Evolutionary conservation across 1,140 invertebrate species (phyloP), one percentile per base, ranked within the genome.

Genomic region (Zaprionus davidi): DNA sequence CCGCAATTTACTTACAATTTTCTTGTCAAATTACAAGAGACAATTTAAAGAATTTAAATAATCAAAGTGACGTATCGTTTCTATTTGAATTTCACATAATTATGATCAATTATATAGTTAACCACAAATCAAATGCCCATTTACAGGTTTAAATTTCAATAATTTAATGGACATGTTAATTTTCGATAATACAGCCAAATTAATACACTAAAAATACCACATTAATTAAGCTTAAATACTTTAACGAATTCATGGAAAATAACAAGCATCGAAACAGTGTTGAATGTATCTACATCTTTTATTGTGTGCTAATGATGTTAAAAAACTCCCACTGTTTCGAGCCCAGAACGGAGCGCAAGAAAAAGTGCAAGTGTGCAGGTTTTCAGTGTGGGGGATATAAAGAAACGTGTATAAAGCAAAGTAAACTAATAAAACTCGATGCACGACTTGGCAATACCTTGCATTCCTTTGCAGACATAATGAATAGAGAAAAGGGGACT

Each of bases 251-350:
- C 83, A 71, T 76, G 68, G 69, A 69, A 72, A 83, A 79, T 60
- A 68, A 46, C 13, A 55, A 5, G 24, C 28, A 72, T 38, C 65
- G 7, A 58, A 59, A 65, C 26, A 22, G 26, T 41, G 28, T 49
- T 31, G 24, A 44, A 55, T 24, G 22, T 56, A 67, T 76, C 60
- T 57, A 64, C 41, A 58, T 56, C 31, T 71, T 81, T 81, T 79
- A 88, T 88, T 88, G 84, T 88, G 84, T 88, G 84, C 84, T 90
- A 88, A 88, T 90, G 51, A 90, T 78, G 68, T 57, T 67, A 13
- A 75, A 75, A 79, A 71, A 84, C 81, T 88, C 84, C 85, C 84
- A 88, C 62, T 73, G 26, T 62, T 62, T 26, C 53, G 46, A 49
- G 46, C 44, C 36, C 38, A 46, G 53, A 60, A 71, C 57, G 59